These are phyloP conservation scores for Actinemys pallida DNA, from an alignment of 2,113 vertebrate genomes.

Conservation along the genomic window DNA sequence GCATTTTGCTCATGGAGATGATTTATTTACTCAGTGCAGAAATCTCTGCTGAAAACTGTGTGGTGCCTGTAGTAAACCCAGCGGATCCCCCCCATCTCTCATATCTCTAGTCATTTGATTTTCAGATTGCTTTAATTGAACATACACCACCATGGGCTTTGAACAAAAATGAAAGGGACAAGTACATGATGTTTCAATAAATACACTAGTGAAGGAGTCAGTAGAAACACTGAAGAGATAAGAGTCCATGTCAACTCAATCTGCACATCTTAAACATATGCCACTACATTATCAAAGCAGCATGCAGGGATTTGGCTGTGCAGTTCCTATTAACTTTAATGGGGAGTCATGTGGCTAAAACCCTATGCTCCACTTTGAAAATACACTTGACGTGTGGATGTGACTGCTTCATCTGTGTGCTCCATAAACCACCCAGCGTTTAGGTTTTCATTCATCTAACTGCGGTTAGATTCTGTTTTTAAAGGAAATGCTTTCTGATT, in stretches of 20 bases:
- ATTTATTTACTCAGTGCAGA: neutral
- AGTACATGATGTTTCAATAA: neutral
- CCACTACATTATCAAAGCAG: neutral
- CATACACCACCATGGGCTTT: fast-evolving
- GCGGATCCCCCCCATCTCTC: neutral
- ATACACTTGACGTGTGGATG: neutral
- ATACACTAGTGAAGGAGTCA: neutral
- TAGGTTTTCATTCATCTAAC: neutral
- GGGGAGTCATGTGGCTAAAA: neutral
- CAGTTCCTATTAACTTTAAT: neutral
- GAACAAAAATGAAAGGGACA: neutral
- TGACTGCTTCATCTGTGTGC: neutral
- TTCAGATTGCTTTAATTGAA: too few relatives aligned
- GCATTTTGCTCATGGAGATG: neutral
- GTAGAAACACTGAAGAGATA: neutral
- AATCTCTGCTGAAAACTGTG: neutral
- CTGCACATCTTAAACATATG: neutral
- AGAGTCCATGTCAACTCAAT: neutral
- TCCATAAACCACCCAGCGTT: neutral
- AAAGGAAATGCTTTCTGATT: neutral
- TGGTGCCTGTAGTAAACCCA: neutral
- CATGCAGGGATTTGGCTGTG: neutral
- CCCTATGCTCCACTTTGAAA: neutral
- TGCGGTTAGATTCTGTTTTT: neutral
- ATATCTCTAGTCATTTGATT: fast-evolving